phyloP scores from a whole-genome alignment of 1,140 invertebrate genomes.

The Calephelis virginiensis region DNA sequence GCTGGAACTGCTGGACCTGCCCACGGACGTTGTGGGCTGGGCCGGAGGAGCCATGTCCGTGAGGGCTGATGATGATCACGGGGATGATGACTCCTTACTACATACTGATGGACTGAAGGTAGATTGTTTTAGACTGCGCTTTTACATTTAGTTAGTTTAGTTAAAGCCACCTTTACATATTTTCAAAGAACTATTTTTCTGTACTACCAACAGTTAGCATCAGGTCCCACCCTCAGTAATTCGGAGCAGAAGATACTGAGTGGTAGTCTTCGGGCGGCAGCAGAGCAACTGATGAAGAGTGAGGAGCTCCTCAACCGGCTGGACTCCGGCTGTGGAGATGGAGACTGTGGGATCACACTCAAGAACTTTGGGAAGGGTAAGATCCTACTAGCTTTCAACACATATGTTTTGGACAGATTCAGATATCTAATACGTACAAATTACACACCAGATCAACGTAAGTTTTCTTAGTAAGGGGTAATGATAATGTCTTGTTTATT shows the following conservation, averaged over 20 bases:
- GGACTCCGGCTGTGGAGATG: constrained; percentile 89
- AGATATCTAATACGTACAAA: no score
- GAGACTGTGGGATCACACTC: constrained; percentile 89
- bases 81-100: constrained; percentile 43
- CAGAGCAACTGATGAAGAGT: constrained; percentile 75
- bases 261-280: constrained; percentile 74
- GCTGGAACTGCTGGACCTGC: constrained; percentile 79
- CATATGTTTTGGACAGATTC: no score
- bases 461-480: no score
- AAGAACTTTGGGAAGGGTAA: constrained; percentile 81
- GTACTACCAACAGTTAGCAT: constrained; percentile 34
- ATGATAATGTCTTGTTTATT: no score
- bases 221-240: constrained; percentile 60
- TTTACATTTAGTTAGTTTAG: neutral
- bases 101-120: constrained; percentile 47
- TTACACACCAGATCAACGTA: no score
- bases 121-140: constrained; percentile 2
- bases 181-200: neutral
- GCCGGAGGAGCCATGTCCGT: constrained; percentile 62
- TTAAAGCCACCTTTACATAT: no score
- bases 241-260: constrained; percentile 65
- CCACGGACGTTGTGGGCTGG: constrained; percentile 82
- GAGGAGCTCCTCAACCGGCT: constrained; percentile 84
- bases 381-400: neutral
- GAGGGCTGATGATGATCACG: constrained; percentile 30